Conservation (phyloP, 1,140 invertebrate genomes). For the roundworm (Caenorhabditis elegans) region WBcel235 BX284605.5:1549001-1549500, state of each 20-base stretch:
- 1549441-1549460: not conserved
- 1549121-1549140: slow-evolving; percentile 24
- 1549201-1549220: not conserved
- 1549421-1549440: not conserved
- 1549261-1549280: slow-evolving; percentile 23
- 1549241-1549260: slow-evolving; percentile 38
- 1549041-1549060: slow-evolving; percentile 19
- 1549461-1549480: not conserved
- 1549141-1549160: slow-evolving; percentile 5
- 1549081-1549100: slow-evolving; percentile 22
- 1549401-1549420: not conserved
- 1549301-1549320: slow-evolving; percentile 42
- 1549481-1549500: slow-evolving; percentile 24
- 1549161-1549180: slow-evolving; percentile 33
- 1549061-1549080: slow-evolving; percentile 11
- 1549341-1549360: slow-evolving; percentile 35
- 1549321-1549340: slow-evolving; percentile 34
- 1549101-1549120: slow-evolving; percentile 25
- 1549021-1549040: slow-evolving; percentile 34
- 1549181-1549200: not conserved
- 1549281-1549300: slow-evolving; percentile 36
- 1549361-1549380: slow-evolving; percentile 26
- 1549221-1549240: slow-evolving; percentile 34
- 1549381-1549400: slow-evolving; percentile 12
- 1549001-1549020: slow-evolving; percentile 30